Conservation (phyloP, 2,113 vertebrate genomes). For the Dissostichus mawsoni region DNA sequence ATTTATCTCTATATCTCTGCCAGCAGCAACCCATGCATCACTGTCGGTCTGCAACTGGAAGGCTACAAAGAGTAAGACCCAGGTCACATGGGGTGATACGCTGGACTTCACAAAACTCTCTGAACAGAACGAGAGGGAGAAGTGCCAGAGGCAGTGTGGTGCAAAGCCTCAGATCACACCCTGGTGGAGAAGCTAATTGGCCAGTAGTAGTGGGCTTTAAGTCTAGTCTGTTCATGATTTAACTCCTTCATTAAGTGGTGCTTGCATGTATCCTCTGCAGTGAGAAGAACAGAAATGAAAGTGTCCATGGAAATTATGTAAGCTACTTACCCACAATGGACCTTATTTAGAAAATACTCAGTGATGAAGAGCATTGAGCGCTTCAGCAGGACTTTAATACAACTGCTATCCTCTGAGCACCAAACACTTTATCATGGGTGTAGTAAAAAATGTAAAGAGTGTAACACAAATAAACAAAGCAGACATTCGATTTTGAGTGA, state of each 20-base stretch:
- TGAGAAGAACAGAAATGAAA: conserved; percentile 15
- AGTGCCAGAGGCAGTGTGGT: conserved; percentile 48
- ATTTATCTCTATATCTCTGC: conserved; percentile 72
- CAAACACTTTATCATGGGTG: neutral
- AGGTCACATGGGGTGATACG: conserved; percentile 54
- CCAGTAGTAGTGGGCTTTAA: conserved; percentile 40
- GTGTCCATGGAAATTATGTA: conserved; percentile 41
- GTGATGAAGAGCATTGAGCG: neutral
- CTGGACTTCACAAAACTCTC: conserved; percentile 58
- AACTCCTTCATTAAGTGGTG: conserved; percentile 47
- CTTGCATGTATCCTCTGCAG: conserved; percentile 18
- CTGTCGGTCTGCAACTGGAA: conserved; percentile 62
- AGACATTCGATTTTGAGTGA: conserved; percentile 12
- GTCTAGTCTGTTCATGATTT: conserved; percentile 38
- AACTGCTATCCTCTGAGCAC: neutral
- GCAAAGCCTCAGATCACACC: conserved; percentile 47
- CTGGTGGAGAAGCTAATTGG: conserved; percentile 59
- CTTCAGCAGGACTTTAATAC: conserved; percentile 14
- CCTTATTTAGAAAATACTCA: conserved; percentile 39
- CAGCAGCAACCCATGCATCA: conserved; percentile 65
- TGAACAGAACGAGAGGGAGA: conserved; percentile 14
- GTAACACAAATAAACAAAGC: conserved; percentile 3
- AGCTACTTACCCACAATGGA: conserved; percentile 13
- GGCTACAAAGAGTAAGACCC: conserved; percentile 53
- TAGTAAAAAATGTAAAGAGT: conserved; percentile 1